Percentiles rank a stretch among this genome's conserved stretches.
phyloP scores from a whole-genome alignment of 2,797 vertebrate species.

The Vireo griseus region DNA sequence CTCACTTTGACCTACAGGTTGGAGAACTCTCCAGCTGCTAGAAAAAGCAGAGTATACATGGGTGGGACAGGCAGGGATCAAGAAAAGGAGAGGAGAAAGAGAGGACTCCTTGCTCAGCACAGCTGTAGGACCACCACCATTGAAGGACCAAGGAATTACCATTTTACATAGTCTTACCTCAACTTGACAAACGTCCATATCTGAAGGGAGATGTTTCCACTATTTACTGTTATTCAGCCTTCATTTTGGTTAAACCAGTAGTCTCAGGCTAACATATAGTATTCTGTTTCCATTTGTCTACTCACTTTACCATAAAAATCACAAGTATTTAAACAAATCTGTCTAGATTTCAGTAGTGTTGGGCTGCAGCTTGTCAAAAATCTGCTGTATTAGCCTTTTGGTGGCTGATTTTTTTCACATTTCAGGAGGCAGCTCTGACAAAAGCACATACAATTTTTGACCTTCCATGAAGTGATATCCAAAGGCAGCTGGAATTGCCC shows the following conservation, averaged over 20 bases:
- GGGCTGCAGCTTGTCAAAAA: not conserved
- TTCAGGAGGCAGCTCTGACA: not conserved
- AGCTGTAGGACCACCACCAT: not conserved
- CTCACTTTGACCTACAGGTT: not conserved
- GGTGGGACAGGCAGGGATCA: not conserved
- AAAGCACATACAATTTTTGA: not conserved
- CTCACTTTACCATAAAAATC: not conserved
- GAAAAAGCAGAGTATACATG: not conserved
- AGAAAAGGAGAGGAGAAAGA: not conserved
- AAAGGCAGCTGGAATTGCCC: not conserved
- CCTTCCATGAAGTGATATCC: not conserved
- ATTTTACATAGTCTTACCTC: not conserved
- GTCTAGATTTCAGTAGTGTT: not conserved
- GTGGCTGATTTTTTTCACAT: not conserved
- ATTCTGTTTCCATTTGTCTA: not conserved
- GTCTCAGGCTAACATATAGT: not conserved
- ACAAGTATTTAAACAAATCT: not conserved
- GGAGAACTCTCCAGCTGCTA: not conserved
- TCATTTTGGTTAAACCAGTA: not conserved
- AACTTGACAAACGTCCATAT: not conserved
- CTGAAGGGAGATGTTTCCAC: not conserved
- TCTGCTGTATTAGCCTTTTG: not conserved
- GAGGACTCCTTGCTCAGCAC: not conserved
- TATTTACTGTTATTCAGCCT: not conserved
- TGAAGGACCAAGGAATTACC: not conserved